Evolutionary conservation across 2,888 invertebrate species (phyloP).

Genomic region (Microplitis manilae): DNA sequence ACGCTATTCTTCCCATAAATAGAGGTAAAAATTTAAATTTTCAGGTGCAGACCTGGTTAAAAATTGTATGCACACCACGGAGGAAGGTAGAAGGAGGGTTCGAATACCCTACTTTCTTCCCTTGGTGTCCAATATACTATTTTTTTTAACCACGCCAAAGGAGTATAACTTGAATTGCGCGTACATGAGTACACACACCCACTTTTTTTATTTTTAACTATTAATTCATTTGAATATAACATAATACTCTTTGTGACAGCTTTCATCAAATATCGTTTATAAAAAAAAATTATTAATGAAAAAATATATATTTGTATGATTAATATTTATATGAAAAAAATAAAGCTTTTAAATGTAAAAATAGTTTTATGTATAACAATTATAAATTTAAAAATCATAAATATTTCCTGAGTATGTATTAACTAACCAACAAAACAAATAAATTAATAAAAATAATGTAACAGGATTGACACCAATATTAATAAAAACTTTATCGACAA

Average conservation of each 20-base stretch:
- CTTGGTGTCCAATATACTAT: no score
- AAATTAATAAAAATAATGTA: not conserved
- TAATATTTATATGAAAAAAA: constrained; percentile 8
- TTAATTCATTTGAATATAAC: not conserved
- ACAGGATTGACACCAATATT: not conserved
- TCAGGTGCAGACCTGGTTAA: no score
- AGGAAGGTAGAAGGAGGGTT: no score
- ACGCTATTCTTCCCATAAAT: no score
- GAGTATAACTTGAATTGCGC: no score
- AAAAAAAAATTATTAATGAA: not conserved
- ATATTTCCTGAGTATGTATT: not conserved
- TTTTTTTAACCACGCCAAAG: no score
- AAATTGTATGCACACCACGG: no score
- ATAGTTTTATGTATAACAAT: not conserved
- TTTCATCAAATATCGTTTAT: not conserved
- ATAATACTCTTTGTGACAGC: not conserved
- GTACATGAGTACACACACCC: no score
- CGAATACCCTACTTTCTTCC: no score
- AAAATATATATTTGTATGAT: constrained; percentile 10
- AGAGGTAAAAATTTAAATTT: no score
- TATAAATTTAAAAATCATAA: not conserved
- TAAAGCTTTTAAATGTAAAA: not conserved
- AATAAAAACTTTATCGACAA: not conserved
- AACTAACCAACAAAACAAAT: not conserved
- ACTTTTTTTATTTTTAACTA: constrained; percentile 38